Conservation (phyloP, 92 coral and sea anemone genomes). For the Palythoa grandiflora region DNA sequence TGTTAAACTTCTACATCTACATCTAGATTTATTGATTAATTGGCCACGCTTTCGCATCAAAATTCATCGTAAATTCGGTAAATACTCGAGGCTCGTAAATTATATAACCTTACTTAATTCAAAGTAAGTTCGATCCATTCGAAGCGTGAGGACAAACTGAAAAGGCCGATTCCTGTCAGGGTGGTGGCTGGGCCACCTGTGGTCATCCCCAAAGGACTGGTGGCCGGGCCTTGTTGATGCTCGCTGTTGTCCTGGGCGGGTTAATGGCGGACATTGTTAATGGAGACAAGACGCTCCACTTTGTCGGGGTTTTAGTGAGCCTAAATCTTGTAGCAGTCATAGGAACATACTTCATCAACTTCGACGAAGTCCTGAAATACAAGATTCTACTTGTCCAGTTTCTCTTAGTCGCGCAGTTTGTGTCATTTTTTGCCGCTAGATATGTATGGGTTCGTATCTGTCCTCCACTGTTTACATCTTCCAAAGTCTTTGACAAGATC, state of each 20-base stretch:
- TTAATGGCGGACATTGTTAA: slow-evolving; percentile 61
- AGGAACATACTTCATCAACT: slow-evolving; percentile 69
- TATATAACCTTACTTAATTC: too few relatives aligned
- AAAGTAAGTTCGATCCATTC: too few relatives aligned
- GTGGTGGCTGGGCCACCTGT: background rate
- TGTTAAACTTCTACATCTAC: too few relatives aligned
- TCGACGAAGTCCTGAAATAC: slow-evolving; percentile 77
- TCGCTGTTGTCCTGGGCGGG: too few relatives aligned
- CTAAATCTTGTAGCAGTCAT: slow-evolving; percentile 72
- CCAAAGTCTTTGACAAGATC: slow-evolving; percentile 43
- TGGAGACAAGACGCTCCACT: slow-evolving; percentile 56
- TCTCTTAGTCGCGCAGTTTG: slow-evolving; percentile 65
- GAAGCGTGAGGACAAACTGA: too few relatives aligned
- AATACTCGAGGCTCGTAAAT: too few relatives aligned
- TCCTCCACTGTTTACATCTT: slow-evolving; percentile 57
- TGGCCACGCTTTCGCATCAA: too few relatives aligned
- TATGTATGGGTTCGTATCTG: slow-evolving; percentile 80
- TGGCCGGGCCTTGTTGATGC: background rate
- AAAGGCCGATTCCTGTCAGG: too few relatives aligned
- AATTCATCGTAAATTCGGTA: too few relatives aligned
- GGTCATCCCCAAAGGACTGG: background rate
- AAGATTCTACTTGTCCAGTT: slow-evolving; percentile 72
- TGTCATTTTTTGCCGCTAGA: slow-evolving; percentile 72
- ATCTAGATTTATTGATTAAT: too few relatives aligned
- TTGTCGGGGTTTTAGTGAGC: slow-evolving; percentile 70